Base-by-base conservation (phyloP, 2,113 vertebrate species). In the Felis chaus region DNA sequence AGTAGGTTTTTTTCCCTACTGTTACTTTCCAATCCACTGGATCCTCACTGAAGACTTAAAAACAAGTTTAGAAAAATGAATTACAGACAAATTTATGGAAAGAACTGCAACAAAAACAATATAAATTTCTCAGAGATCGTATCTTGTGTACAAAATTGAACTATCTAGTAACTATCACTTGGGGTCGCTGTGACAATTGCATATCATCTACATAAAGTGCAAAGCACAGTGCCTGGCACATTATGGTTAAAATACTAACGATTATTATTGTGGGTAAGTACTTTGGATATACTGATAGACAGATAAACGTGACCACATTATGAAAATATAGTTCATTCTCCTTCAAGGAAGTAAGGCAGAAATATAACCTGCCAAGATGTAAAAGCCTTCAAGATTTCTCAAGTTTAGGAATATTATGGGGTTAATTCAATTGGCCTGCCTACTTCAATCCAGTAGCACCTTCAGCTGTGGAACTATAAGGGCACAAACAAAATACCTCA, bases 51-150 rank as follows among this genome's bases (percentile, higher is more conserved):
- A 27, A 95, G 69, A 6, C 5, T 73, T 92, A n/a, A 81, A 85
- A 89, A 68, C 7, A 85, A 89, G 48, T 79, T 93, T 91, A 92
- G 23, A 89, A 93, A 81, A 82, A 55, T 91, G 7, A 94, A 95
- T 73, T 76, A 66, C 23, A 91, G 36, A 71, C 25, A 39, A 57
- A 53, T 95, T 71, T 61, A 86, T 50, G 48, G 48, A 16, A 89
- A 91, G 39, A 96, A 80, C 29, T 81, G 1, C 33, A 91, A 89
- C 6, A 87, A 93, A 90, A 84, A 74, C 61, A 91, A 41, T 48
- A 83, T 21, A 61, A 33, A 91, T 33, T 76, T 53, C 48, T 68
- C 27, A n/a, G 3, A 61, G 53, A 71, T 33, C 3, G 41, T 27
- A 83, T 74, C 61, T 94, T 84, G 55, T 41, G 57, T 81, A 9